Evolutionary conservation across 53 echinoderm and acorn worm genomes (phyloP).

Genomic region (Paelopatides confundens): DNA sequence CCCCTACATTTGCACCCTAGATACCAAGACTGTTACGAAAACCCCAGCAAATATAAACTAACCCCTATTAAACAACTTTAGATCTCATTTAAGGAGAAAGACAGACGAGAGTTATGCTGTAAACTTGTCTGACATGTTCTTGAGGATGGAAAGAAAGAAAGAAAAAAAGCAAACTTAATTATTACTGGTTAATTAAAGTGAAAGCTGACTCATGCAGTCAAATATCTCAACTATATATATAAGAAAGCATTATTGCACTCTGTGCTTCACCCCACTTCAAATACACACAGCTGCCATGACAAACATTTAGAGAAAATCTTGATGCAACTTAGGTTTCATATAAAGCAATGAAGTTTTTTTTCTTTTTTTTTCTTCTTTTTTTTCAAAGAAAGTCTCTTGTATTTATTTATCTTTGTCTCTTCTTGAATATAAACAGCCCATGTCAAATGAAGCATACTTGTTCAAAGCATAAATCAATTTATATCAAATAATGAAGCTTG

Average conservation of each 20-base stretch:
- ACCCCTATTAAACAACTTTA: too few species aligned
- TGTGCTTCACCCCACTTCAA: background rate
- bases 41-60: too few species aligned
- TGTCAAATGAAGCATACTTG: background rate
- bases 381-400: background rate
- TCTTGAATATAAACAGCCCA: background rate
- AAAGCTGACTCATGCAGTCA: background rate
- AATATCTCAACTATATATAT: too few species aligned
- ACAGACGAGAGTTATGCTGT: too few species aligned
- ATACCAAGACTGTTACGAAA: too few species aligned
- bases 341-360: background rate
- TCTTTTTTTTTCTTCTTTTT: too few species aligned
- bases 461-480: background rate
- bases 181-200: background rate
- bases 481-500: too few species aligned
- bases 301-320: background rate
- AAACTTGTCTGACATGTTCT: too few species aligned
- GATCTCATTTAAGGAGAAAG: too few species aligned
- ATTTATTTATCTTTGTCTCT: background rate
- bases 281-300: conserved; percentile 3
- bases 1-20: too few species aligned
- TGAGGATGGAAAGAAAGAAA: background rate
- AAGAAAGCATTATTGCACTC: background rate
- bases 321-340: background rate
- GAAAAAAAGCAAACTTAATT: background rate